Percentiles rank a stretch among this genome's conserved stretches.
phyloP scores from a whole-genome alignment of 2,888 invertebrate genomes.

The Allacma fusca region DNA sequence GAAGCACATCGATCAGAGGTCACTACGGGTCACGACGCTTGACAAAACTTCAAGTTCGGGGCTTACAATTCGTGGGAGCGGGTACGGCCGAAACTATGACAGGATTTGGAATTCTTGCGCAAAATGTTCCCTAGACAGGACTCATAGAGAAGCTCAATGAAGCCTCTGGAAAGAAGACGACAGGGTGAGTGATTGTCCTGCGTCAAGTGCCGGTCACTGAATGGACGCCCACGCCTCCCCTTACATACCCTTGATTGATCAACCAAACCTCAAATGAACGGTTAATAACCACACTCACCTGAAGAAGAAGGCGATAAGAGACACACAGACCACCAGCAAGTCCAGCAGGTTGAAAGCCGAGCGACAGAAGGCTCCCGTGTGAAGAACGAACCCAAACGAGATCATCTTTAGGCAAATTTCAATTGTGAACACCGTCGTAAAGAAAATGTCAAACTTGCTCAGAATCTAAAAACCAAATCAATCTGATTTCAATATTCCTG shows the following conservation, averaged over 20 bases:
- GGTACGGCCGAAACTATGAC: slow-evolving; percentile 56
- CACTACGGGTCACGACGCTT: no score
- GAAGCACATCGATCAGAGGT: no score
- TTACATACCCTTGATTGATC: no score
- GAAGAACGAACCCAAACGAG: slow-evolving; percentile 70
- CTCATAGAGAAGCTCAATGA: slow-evolving; percentile 60
- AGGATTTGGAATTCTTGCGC: slow-evolving; percentile 57
- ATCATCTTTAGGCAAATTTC: slow-evolving; percentile 71
- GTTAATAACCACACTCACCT: no score
- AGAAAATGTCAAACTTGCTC: slow-evolving; percentile 68
- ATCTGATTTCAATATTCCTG: no score
- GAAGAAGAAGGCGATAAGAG: slow-evolving; percentile 69
- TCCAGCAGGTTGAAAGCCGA: slow-evolving; percentile 71
- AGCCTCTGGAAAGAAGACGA: slow-evolving; percentile 54
- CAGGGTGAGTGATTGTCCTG: no score
- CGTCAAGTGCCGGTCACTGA: no score
- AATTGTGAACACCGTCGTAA: slow-evolving; percentile 71
- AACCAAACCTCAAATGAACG: no score
- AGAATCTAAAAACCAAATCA: no score
- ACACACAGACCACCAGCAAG: slow-evolving; percentile 70
- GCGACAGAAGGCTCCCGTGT: slow-evolving; percentile 71
- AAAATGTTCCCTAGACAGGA: slow-evolving; percentile 59
- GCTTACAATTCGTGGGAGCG: slow-evolving; percentile 61
- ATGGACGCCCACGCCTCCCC: no score
- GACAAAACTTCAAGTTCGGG: no score